Evolutionary conservation across 2,888 invertebrate species (phyloP), one percentile per base, ranked within the genome.

Genomic region (Oasisia sp.): DNA sequence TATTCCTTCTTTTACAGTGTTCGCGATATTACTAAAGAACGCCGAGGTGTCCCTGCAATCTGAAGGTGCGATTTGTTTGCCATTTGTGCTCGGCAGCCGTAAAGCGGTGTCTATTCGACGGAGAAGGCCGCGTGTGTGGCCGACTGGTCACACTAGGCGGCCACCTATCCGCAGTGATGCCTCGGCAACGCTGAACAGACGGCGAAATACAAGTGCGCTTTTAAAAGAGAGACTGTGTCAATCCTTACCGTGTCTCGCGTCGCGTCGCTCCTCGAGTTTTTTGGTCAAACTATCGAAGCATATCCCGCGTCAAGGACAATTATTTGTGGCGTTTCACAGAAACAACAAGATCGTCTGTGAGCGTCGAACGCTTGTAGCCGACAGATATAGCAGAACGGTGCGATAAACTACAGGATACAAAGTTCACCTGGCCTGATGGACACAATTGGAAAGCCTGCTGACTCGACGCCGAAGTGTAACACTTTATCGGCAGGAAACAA

Each of bases 371-470:
- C 19, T n/a, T 74, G 74, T 74, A 74, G 74, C 74, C 7, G 74
- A 74, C 74, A 74, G 74, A 74, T 74, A 74, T 74, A 74, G 74
- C 74, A 74, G 74, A 74, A 74, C 74, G 14, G 27, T 7, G 74
- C 74, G 74, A 74, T 74, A 74, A 74, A 74, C 74, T 74, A 74
- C 74, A 74, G 74, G 74, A 74, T 74, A 74, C 74, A 74, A 74
- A 74, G 74, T 74, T 74, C 74, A 74, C 27, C 27, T 74, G 74
- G 74, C 74, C 27, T 19, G 74, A 74, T n/a, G 74, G 74, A 74
- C 74, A 74, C 74, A 74, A 74, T 74, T 74, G 74, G 27, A 74
- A 74, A 74, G 74, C 27, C 74, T 27, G 74, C 74, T 74, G 74
- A 74, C 74, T 74, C 27, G 74, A 27, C 74, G 74, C 74, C 74